These are phyloP conservation scores for Oreochromis mossambicus DNA, from an alignment of 2,797 vertebrate species.

Conservation along the genomic window DNA sequence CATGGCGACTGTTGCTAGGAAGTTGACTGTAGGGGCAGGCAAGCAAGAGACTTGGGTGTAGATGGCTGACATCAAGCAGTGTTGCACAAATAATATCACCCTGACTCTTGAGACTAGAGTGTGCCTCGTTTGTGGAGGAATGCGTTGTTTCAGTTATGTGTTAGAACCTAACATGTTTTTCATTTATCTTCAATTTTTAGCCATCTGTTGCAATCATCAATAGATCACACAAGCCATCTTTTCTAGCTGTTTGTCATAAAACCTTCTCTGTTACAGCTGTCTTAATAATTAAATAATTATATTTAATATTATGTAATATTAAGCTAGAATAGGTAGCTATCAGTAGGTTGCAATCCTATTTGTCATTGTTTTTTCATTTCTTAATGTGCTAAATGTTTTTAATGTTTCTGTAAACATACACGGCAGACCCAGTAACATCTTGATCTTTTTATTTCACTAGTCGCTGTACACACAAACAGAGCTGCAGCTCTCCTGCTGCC, in stretches of 20 bases:
- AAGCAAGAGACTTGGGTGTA: background rate
- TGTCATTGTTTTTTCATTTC: background rate
- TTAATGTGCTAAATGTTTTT: background rate
- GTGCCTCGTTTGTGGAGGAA: background rate
- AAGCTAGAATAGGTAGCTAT: background rate
- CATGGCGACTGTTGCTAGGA: conserved; percentile 59
- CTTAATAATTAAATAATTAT: background rate
- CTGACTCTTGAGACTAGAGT: background rate
- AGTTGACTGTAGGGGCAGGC: background rate
- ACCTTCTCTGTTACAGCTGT: too few relatives aligned
- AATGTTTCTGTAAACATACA: background rate
- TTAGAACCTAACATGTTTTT: background rate
- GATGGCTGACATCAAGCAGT: background rate
- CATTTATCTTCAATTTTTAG: background rate
- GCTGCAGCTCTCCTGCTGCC: background rate
- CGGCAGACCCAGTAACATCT: background rate
- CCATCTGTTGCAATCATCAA: background rate
- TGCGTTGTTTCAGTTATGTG: background rate
- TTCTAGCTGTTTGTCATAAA: background rate
- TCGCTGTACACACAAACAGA: background rate
- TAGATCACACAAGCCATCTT: background rate
- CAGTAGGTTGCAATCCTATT: background rate
- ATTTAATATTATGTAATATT: background rate
- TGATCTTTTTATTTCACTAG: background rate
- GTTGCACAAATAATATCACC: background rate